Base-by-base conservation (phyloP, 1,140 invertebrate genomes). In the Neodiprion pinetum region DNA sequence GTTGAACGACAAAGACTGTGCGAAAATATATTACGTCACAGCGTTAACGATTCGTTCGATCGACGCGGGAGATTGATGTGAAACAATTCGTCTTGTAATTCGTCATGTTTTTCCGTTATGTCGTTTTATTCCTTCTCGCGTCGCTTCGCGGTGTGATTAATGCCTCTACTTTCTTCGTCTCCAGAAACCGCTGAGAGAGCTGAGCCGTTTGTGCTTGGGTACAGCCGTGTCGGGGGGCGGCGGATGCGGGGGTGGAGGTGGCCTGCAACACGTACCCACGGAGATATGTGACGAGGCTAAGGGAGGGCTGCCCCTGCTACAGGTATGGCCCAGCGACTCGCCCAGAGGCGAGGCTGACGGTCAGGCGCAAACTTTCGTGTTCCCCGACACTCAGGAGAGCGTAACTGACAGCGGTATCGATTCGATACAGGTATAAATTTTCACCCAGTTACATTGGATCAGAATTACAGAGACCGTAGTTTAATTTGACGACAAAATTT, bases 251-350 rank as follows among this genome's bases (percentile, higher is more conserved):
- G 28, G 28, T 40, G 83, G 65, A 70, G 68, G 40, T 75, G 70
- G 14, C 10, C 70, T 50, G 65, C 78, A 69, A 48, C 75, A 53
- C 71, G 75, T 72, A 74, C 79, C 85, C 28, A 84, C 86, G 50
- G 53, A 61, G 66, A 77, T 86, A 74, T 80, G 81, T 72, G 79
- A 76, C 50, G 87, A 87, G 77, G 80, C 83, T 9, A 83, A 82
- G 9, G 81, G 78, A 28, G 86, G 84, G 28, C 84, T 93, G 76
- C 92, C 92, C 8, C 80, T 93, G 74, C 83, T 93, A 50, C 92
- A 93, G 81, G 91, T 93, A 87, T 91, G 90, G 90, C 91, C 90
- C 71, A 91, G 90, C 85, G 93, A 94, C 78, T 93, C 93, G 7
- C 92, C 93, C 14, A 88, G 92, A 72, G 92, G 91, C 76, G 92